Conservation (phyloP, 2,888 invertebrate species). For the Heliconius cydno region DNA sequence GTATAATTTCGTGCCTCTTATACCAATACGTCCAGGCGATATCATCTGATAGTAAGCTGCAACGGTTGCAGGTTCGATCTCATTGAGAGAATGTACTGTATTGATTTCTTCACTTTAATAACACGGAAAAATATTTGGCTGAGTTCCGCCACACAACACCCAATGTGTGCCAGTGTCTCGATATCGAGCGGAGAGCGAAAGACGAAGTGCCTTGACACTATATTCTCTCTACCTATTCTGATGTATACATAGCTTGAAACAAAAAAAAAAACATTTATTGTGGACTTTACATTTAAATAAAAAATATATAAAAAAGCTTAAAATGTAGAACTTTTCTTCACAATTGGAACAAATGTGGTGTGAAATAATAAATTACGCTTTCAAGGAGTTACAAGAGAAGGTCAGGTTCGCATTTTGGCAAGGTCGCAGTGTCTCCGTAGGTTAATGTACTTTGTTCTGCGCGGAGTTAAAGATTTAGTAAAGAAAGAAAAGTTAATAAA, state of each 20-base stretch:
- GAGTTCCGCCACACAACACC: background rate
- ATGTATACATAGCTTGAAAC: background rate
- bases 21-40: too few species aligned
- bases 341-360: conserved; percentile 2
- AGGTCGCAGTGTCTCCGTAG: conserved; percentile 12
- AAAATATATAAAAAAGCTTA: background rate
- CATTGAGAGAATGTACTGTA: background rate
- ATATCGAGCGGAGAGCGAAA: background rate
- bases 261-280: background rate
- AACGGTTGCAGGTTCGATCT: background rate
- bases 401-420: conserved; percentile 22
- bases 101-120: background rate
- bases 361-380: conserved; percentile 13
- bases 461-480: background rate
- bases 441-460: conserved; percentile 10
- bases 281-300: too few species aligned
- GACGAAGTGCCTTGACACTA: background rate
- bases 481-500: too few species aligned
- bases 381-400: conserved; percentile 20
- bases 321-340: background rate
- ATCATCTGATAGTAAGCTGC: too few species aligned
- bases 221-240: background rate
- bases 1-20: too few species aligned
- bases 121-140: background rate
- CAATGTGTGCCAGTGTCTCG: background rate